Percentiles rank a stretch among this genome's conserved stretches.
Conservation (phyloP, 2,888 invertebrate species). For the Ophion ellenae region DNA sequence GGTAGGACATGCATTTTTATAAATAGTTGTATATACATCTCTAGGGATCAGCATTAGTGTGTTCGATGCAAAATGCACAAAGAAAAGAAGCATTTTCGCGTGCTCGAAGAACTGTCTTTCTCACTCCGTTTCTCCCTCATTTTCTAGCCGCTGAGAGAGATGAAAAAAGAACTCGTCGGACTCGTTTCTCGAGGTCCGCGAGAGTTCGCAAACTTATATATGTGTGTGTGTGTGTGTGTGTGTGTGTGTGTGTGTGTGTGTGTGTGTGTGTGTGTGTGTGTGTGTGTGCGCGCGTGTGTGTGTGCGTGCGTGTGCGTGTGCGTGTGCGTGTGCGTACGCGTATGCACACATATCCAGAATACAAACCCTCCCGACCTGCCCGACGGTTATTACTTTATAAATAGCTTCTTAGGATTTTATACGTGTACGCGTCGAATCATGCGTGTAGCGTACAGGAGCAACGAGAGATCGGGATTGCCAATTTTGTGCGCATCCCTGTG, state of each 20-base stretch:
- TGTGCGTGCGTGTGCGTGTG: background rate
- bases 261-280: background rate
- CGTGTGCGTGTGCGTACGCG: background rate
- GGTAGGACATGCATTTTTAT: background rate
- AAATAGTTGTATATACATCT: conserved; percentile 10
- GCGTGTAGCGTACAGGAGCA: conserved; percentile 25
- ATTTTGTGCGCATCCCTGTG: conserved; percentile 38
- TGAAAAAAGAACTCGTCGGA: conserved; percentile 65
- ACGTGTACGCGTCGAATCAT: conserved; percentile 39
- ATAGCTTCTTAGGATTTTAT: conserved; percentile 67
- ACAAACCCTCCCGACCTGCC: conserved; percentile 63
- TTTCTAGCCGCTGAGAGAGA: conserved; percentile 31
- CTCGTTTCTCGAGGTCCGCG: conserved; percentile 63
- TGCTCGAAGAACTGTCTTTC: conserved; percentile 24
- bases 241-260: background rate
- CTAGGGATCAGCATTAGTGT: conserved; percentile 26
- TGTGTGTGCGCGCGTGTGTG: background rate
- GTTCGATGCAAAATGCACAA: conserved; percentile 11
- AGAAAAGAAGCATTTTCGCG: conserved; percentile 45
- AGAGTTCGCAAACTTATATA: conserved; percentile 55
- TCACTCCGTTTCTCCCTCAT: conserved; percentile 6
- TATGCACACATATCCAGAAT: background rate
- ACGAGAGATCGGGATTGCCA: conserved; percentile 26
- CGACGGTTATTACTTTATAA: conserved; percentile 69
- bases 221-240: background rate